phyloP scores from a whole-genome alignment of 2,113 vertebrate genomes.

The Urocitellus parryii region DNA sequence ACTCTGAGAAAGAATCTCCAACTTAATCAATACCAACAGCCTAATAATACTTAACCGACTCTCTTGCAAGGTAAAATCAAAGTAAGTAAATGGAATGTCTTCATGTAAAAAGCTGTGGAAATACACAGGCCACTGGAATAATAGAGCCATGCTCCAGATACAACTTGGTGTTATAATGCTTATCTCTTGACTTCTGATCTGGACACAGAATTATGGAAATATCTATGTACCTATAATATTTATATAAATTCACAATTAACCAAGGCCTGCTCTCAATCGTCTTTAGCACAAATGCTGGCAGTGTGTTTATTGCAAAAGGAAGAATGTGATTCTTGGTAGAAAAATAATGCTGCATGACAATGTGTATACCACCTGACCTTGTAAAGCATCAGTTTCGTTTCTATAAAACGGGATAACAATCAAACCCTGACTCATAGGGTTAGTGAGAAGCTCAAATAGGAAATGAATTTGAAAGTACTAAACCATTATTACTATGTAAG shows the following conservation, averaged over 20 bases:
- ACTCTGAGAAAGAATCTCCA: not conserved
- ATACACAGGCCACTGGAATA: not conserved
- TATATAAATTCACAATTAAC: not conserved
- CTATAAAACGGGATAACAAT: constrained; percentile 39
- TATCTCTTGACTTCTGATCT: not conserved
- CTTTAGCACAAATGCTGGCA: not conserved
- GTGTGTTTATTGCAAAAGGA: not conserved
- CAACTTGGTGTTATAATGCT: not conserved
- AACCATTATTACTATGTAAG: not conserved
- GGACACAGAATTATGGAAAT: not conserved
- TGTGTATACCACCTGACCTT: not conserved
- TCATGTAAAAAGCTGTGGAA: constrained; percentile 44
- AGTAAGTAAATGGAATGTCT: constrained; percentile 17
- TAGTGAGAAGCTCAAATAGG: not conserved
- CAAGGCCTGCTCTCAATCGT: not conserved
- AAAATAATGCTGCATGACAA: not conserved
- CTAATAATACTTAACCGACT: not conserved
- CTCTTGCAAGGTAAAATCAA: constrained; percentile 32
- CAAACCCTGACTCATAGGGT: not conserved
- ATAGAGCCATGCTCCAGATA: not conserved
- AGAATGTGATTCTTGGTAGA: not conserved
- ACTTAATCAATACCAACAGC: not conserved
- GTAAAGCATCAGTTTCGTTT: constrained; percentile 23
- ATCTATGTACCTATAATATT: not conserved
- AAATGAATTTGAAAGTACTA: not conserved